Evolutionary conservation across 2,888 invertebrate species (phyloP).

Genomic region (Acleris literana): DNA sequence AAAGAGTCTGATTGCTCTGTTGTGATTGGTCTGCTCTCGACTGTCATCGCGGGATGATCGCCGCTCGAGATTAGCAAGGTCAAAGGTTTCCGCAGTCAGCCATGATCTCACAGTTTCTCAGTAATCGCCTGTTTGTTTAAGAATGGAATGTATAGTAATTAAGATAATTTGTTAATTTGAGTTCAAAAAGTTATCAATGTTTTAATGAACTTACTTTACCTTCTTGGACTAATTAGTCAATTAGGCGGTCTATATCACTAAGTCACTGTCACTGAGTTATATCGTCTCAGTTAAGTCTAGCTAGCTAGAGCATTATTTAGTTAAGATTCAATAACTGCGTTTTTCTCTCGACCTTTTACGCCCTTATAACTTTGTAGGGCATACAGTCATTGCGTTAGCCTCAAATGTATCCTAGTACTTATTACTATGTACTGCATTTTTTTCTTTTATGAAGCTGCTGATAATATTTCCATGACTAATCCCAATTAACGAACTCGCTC

Average conservation of each 20-base stretch:
- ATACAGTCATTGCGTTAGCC: too few species aligned
- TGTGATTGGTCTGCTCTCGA: slow-evolving; percentile 57
- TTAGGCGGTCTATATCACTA: too few species aligned
- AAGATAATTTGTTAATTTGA: slow-evolving; percentile 20
- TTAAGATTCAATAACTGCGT: too few species aligned
- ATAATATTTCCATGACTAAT: slow-evolving; percentile 21
- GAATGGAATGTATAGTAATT: slow-evolving; percentile 22
- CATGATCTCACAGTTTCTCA: slow-evolving; percentile 31
- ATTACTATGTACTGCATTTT: too few species aligned
- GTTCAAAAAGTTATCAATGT: not conserved
- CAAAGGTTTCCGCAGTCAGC: slow-evolving; percentile 44
- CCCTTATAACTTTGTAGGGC: too few species aligned
- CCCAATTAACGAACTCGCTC: slow-evolving; percentile 36
- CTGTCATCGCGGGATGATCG: slow-evolving; percentile 59
- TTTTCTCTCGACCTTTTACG: too few species aligned
- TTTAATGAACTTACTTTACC: too few species aligned
- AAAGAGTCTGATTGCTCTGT: slow-evolving; percentile 67
- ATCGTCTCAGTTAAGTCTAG: too few species aligned
- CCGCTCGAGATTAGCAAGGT: slow-evolving; percentile 57
- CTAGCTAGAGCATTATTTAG: too few species aligned
- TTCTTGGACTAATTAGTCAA: too few species aligned
- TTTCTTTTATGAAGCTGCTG: not conserved
- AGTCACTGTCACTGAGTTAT: too few species aligned
- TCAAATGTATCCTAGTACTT: too few species aligned
- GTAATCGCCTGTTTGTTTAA: slow-evolving; percentile 30